Evolutionary conservation across 2,113 vertebrate species (phyloP), one percentile per base, ranked within the genome.

Genomic region (Nematolebias whitei): DNA sequence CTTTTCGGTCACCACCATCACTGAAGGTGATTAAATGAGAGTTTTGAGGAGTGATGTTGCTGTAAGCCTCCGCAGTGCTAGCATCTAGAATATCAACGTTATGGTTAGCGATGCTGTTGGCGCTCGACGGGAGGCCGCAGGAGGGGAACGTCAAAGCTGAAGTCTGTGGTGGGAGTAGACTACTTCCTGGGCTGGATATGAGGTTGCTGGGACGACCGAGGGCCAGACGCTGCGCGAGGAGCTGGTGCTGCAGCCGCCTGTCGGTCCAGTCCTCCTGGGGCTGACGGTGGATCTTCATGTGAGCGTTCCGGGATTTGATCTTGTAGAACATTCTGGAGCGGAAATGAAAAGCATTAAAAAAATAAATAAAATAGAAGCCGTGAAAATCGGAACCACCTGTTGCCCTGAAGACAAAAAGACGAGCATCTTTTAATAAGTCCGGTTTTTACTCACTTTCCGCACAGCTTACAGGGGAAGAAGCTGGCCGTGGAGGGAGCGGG

Each of bases 221-320:
- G 39, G 80, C 53, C 10, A 91, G 45, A n/a, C 71, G 76, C 79
- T 91, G 87, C 35, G 64, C 73, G 68, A 85, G 71, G 26, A 89
- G 63, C 50, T 86, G 82, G 24, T 85, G 84, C 71, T 85, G 90
- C 38, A 89, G 87, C 59, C 78, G 80, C 80, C 92, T 1, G 63
- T 93, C 65, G 3, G 80, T 11, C 89, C 90, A 69, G 62, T 86
- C 89, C 68, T 93, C 91, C 40, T 92, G 92, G 19, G 91, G 90
- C 70, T 94, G 93, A 0, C 93, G 86, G 41, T 94, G 93, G 84
- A 94, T 93, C 84, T 94, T 94, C 93, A 94, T 94, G 85, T 94
- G 93, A 44, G 93, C 93, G 2, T 94, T 94, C 16, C 93, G 90
- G 41, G 93, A 94, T 70, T 94, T 94, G 67, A 94, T 93, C 75